Percentiles rank a stretch among this genome's conserved stretches.
Evolutionary conservation across 2,113 vertebrate genomes (phyloP).

Genomic region (Chroicocephalus ridibundus): DNA sequence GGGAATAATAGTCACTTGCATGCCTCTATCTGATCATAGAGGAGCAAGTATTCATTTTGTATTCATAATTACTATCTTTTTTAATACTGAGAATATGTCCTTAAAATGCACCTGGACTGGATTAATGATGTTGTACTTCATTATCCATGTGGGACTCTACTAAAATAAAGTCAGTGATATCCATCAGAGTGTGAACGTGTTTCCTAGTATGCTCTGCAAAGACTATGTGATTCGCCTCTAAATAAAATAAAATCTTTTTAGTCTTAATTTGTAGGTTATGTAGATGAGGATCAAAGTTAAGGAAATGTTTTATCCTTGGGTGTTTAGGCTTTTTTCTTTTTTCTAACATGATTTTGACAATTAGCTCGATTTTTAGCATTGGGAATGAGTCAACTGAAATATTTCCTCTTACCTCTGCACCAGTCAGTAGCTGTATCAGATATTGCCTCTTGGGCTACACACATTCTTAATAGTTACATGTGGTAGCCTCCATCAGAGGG

Average conservation of each 20-base stretch:
- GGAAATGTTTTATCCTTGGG: background rate
- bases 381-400: background rate
- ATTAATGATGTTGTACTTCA: background rate
- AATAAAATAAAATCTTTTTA: background rate
- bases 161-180: background rate
- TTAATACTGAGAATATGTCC: background rate
- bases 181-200: background rate
- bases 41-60: background rate
- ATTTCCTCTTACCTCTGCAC: background rate
- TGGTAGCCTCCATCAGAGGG: background rate
- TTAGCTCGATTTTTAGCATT: background rate
- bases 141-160: background rate
- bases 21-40: background rate
- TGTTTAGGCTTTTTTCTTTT: background rate
- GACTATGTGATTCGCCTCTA: background rate
- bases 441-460: background rate
- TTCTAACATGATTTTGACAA: background rate
- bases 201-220: background rate
- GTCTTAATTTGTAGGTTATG: background rate
- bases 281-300: background rate
- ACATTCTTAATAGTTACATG: accelerated
- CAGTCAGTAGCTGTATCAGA: background rate
- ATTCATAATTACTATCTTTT: background rate
- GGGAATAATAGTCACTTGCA: background rate
- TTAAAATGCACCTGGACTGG: background rate